phyloP scores from a whole-genome alignment of 2,797 vertebrate genomes.

The Gouania willdenowi region DNA sequence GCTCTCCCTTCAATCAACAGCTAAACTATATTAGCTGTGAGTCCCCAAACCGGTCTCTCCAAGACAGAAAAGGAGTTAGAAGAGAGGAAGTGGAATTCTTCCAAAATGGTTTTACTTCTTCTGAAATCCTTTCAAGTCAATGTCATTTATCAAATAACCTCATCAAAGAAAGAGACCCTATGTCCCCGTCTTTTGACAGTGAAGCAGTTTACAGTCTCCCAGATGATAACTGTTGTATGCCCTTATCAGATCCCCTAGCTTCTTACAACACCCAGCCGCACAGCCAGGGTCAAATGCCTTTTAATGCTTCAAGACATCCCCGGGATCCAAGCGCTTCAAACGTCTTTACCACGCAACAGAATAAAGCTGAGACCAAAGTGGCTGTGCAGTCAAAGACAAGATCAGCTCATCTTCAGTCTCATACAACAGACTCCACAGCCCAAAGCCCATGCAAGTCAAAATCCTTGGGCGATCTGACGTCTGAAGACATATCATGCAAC shows the following conservation, averaged over 20 bases:
- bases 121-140: constrained; percentile 36
- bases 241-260: constrained; percentile 20
- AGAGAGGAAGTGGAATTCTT: constrained; percentile 26
- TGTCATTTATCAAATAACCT: constrained; percentile 22
- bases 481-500: constrained; percentile 95
- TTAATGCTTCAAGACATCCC: constrained; percentile 15
- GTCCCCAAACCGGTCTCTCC: constrained; percentile 14
- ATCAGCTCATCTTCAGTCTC: constrained; percentile 21
- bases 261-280: constrained; percentile 33
- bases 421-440: constrained; percentile 21
- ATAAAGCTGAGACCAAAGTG: constrained; percentile 19
- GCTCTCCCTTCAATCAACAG: constrained; percentile 29
- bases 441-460: constrained; percentile 90
- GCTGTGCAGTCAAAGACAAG: constrained; percentile 21
- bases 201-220: constrained; percentile 41
- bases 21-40: constrained; percentile 29
- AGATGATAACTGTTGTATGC: constrained; percentile 31
- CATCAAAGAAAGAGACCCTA: constrained; percentile 29
- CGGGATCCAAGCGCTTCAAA: constrained; percentile 18
- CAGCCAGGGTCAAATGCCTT: constrained; percentile 29
- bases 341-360: constrained; percentile 7
- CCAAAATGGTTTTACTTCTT: constrained; percentile 51
- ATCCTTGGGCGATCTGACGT: constrained; percentile 94
- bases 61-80: constrained; percentile 25
- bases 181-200: constrained; percentile 44